phyloP scores from a whole-genome alignment of 2,797 vertebrate species.

The Chromobotia macracanthus region DNA sequence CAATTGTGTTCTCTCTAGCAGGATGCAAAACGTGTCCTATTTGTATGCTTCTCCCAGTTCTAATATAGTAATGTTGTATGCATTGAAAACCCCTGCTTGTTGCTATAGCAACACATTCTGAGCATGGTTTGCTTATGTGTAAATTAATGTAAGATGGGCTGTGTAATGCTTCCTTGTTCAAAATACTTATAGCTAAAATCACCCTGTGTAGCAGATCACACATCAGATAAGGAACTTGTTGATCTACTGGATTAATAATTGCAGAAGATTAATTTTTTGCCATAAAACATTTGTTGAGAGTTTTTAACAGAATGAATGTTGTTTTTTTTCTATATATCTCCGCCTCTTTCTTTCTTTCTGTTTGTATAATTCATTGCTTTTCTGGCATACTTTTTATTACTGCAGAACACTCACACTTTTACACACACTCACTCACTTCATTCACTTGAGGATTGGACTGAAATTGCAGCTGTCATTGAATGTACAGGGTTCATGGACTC shows the following conservation, averaged over 20 bases:
- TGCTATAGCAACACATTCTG: constrained; percentile 36
- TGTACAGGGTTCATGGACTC: constrained; percentile 8
- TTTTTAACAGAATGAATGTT: not conserved
- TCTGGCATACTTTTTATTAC: constrained; percentile 51
- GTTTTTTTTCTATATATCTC: constrained; percentile 36
- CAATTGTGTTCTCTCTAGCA: no score
- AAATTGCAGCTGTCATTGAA: constrained; percentile 31
- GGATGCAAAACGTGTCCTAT: no score
- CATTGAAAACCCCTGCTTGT: constrained; percentile 12
- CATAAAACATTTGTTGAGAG: not conserved
- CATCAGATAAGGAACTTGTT: not conserved
- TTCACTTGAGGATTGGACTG: constrained; percentile 5
- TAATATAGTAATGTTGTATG: not conserved
- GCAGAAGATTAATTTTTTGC: no score
- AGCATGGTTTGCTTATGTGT: constrained; percentile 4
- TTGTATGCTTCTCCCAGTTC: no score
- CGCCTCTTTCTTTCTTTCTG: constrained; percentile 12
- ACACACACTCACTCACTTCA: constrained; percentile 44
- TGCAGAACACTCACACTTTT: constrained; percentile 25
- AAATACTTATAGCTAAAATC: not conserved
- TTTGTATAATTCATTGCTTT: constrained; percentile 35
- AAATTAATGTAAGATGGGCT: constrained; percentile 22
- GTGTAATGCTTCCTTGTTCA: constrained; percentile 23
- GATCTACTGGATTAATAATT: not conserved
- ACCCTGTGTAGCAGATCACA: not conserved